These are phyloP conservation scores for Platalea minor DNA, from an alignment of 2,797 vertebrate genomes.

Conservation along the genomic window DNA sequence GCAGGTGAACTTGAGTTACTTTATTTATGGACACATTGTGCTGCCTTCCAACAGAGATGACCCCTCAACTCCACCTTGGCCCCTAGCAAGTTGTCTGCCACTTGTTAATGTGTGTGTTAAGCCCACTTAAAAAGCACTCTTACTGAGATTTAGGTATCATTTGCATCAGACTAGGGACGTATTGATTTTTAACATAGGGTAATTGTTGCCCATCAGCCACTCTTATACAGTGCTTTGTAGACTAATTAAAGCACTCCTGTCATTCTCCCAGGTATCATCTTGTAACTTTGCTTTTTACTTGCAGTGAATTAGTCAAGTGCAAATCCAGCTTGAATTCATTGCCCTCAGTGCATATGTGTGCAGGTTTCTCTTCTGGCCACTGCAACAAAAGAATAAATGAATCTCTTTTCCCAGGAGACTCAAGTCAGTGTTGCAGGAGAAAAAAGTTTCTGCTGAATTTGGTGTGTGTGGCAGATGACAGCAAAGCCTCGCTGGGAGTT, in stretches of 20 bases:
- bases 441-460: not conserved
- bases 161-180: not conserved
- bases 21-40: not conserved
- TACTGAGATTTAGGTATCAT: not conserved
- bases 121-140: not conserved
- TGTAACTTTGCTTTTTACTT: not conserved
- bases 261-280: not conserved
- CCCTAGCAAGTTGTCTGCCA: not conserved
- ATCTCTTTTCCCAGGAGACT: not conserved
- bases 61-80: not conserved
- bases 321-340: not conserved
- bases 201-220: not conserved
- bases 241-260: not conserved
- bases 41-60: not conserved
- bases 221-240: not conserved
- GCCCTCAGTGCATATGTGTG: accelerated
- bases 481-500: not conserved
- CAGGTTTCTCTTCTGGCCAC: not conserved
- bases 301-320: not conserved
- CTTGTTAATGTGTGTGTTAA: not conserved
- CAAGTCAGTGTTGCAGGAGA: not conserved
- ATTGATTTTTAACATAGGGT: not conserved
- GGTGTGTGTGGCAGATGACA: not conserved
- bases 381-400: not conserved
- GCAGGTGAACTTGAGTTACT: not conserved